Evolutionary conservation across 2,797 vertebrate species (phyloP).

Genomic region (Steatocranus sp.): DNA sequence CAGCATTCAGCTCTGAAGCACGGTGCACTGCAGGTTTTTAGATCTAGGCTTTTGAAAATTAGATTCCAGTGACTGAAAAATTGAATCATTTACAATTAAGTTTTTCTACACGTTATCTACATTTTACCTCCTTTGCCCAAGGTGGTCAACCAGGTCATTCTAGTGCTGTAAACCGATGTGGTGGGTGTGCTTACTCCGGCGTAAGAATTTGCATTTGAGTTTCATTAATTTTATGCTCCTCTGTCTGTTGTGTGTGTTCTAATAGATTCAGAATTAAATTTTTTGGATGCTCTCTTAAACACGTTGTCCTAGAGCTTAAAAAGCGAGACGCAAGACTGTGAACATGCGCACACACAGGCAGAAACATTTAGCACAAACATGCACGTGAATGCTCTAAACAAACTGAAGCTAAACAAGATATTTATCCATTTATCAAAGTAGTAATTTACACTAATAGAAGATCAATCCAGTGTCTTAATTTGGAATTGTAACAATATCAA

Average conservation of each 20-base stretch:
- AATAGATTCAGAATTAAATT: background rate
- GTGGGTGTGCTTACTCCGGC: slow-evolving; percentile 1
- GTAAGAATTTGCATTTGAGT: background rate
- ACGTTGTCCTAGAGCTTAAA: background rate
- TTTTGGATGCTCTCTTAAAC: slow-evolving; percentile 21
- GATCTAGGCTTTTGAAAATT: slow-evolving; percentile 50
- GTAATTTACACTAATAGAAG: background rate
- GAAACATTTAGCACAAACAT: background rate
- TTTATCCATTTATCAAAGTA: slow-evolving; percentile 5
- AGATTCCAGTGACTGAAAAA: slow-evolving; percentile 44
- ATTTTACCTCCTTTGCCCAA: slow-evolving; percentile 3
- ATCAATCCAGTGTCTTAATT: background rate
- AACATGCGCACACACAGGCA: background rate
- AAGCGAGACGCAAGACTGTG: background rate
- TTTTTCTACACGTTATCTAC: slow-evolving; percentile 9
- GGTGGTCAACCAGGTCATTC: background rate
- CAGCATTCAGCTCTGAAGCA: slow-evolving; percentile 70
- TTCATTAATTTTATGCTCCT: background rate
- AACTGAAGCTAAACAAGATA: background rate
- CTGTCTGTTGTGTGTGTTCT: background rate
- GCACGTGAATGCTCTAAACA: background rate
- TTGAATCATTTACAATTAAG: slow-evolving; percentile 36
- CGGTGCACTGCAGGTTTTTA: slow-evolving; percentile 57
- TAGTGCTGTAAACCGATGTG: background rate
- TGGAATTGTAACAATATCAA: background rate